Base-by-base conservation (phyloP, 2,888 invertebrate genomes). In the Petrophora chlorosata region DNA sequence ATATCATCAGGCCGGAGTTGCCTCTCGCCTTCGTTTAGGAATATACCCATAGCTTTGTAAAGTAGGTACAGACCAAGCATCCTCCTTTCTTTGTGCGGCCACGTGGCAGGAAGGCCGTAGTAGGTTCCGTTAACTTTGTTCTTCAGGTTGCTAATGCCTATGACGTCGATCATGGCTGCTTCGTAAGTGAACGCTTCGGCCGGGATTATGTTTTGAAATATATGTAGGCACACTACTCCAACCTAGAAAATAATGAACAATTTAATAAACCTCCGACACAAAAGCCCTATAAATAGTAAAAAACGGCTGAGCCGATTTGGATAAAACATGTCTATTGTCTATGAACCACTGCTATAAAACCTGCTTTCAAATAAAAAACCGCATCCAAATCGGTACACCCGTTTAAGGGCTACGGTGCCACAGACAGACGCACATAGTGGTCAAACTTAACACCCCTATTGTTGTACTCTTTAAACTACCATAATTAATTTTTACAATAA, bases 131-230 rank as follows among this genome's bases (percentile, higher is more conserved):
- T 81, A 70, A 95, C 95, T 10, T 93, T 81, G 80, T 98, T 98
- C 22, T 94, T 95, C 58, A 98, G 82, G 70, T 95, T 94, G 0
- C 91, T 79, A 3, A 96, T 65, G 0, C 95, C 95, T 4, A 99
- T 78, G 0, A 97, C 96, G 65, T 97, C 96, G 9, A 99, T 98
- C 93, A 99, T 98, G 5, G 96, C 94, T 0, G 98, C 98, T 81
- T 99, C 99, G 55, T 98, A 91, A 0, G 98, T 97, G 62, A 95
- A 97, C 0, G 99, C 99, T 79, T 99, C 99, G 0, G 94, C 96
- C 0, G 97, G 95, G 35, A 97, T 94, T 0, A 95, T 94, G 78
- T 98, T 97, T 67, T 97, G 97, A 76, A 97, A 99, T 30, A 98
- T 92, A 66, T 97, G 97, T 0, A 99, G 87, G 46, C 98, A 97